Evolutionary conservation across 2,113 vertebrate species (phyloP).

Genomic region (Ctenodactylus gundi): DNA sequence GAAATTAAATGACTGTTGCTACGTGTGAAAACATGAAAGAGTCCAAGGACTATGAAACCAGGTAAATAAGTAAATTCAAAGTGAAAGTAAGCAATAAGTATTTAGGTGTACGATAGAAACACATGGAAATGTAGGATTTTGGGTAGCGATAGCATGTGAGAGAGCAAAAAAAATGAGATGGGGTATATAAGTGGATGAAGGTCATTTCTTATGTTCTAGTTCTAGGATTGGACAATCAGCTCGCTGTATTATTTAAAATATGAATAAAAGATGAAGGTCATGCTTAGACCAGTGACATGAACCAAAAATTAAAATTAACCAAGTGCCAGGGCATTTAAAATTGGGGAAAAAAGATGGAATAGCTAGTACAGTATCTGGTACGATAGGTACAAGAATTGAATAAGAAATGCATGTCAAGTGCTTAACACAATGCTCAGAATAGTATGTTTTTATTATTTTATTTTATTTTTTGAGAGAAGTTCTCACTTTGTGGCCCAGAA

Average conservation of each 20-base stretch:
- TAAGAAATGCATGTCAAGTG: not conserved
- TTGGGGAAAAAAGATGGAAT: not conserved
- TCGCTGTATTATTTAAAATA: conserved; percentile 12
- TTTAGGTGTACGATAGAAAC: not conserved
- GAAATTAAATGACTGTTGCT: not conserved
- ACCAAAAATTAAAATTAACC: not conserved
- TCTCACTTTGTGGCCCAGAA: too few species aligned
- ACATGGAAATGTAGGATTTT: not conserved
- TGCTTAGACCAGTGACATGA: not conserved
- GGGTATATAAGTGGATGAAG: not conserved
- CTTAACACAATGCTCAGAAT: not conserved
- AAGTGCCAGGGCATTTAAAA: not conserved
- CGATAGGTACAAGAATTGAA: not conserved
- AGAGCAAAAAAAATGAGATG: not conserved
- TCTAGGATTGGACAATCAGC: not conserved
- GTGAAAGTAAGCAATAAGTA: not conserved
- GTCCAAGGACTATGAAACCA: not conserved
- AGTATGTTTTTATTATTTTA: too few species aligned
- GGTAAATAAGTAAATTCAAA: not conserved
- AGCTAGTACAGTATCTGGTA: not conserved
- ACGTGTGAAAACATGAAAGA: not conserved
- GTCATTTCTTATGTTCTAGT: not conserved
- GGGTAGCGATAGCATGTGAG: not conserved
- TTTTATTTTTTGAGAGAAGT: too few species aligned
- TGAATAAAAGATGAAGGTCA: not conserved